Base-by-base conservation (phyloP, 2,888 invertebrate species). In the Polydrusus pterygomalis region DNA sequence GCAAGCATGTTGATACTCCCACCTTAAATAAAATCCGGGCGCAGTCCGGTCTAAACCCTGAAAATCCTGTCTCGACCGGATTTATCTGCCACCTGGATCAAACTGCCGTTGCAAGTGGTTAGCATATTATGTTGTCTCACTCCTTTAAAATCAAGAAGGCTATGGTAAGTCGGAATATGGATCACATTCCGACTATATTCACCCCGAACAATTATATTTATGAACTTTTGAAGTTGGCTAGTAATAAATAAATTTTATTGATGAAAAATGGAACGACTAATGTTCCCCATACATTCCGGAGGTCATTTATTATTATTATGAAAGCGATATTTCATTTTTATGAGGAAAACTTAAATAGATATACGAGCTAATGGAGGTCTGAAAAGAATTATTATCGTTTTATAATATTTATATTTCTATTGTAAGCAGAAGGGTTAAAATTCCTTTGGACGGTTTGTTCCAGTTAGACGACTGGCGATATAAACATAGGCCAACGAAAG, bases 261-360 rank as follows among this genome's bases (percentile, higher is more conserved):
- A 51, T 51, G 51, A 51, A 51, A 51, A 20, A 20, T 51, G 20
- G 9, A 49, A 13, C 18, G 9, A 9, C 18, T 20, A 9, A 51
- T 51, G 18, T 51, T n/a, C n/a, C 15, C 17, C n/a, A 47, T 47
- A 47, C 17, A 9, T 17, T 47, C 17, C 17, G 2, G 9, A 51
- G 20, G 20, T 51, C 18, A 20, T 51, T 51, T 11, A 20, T 51
- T 51, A 51, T 51, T 10, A n/a, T 51, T 51, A 51, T 51, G 10
- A 11, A 20, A 18, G 20, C 11, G 2, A 51, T 51, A 20, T 20
- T 20, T 51, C 51, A 51, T 20, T 51, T 51, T 51, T 6, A 51
- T 51, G 51, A 18, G 10, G 20, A 18, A 17, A 11, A 51, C 18
- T 20, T 20, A 51, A 20, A 51, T 17, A 11, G 1, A 51, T 13